phyloP scores from a whole-genome alignment of 2,113 vertebrate species.

The Cyprinodon variegatus region DNA sequence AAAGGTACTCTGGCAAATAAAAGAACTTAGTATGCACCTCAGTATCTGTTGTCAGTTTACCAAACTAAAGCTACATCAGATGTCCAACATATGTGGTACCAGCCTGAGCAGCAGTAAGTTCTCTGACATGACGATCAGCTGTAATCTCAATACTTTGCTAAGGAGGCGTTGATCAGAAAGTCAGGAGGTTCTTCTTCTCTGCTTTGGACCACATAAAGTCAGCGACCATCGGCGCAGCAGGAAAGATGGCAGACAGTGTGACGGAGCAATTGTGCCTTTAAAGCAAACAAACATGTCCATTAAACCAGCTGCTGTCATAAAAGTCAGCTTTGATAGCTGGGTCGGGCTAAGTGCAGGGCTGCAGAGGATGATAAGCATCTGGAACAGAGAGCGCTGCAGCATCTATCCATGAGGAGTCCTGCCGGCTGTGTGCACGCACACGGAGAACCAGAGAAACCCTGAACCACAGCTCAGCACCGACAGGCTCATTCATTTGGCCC shows the following conservation, averaged over 20 bases:
- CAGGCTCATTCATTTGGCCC: constrained; percentile 76
- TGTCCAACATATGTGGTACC: too few species aligned
- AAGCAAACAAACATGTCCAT: constrained; percentile 65
- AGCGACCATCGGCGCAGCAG: constrained; percentile 20
- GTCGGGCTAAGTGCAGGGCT: constrained; percentile 52
- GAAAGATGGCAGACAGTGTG: constrained; percentile 26
- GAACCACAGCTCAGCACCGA: constrained; percentile 72
- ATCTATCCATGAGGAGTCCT: constrained; percentile 29
- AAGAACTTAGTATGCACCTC: too few species aligned
- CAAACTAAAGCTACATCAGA: too few species aligned
- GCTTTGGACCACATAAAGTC: background rate
- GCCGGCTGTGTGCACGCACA: constrained; percentile 15
- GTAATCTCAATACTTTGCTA: too few species aligned
- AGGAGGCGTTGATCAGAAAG: background rate
- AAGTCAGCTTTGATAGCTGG: constrained; percentile 48
- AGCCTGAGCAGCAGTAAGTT: too few species aligned
- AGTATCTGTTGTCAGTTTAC: too few species aligned
- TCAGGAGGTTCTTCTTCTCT: constrained; percentile 2
- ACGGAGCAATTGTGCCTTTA: constrained; percentile 46
- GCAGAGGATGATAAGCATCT: constrained; percentile 40
- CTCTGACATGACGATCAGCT: too few species aligned
- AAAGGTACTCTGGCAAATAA: too few species aligned
- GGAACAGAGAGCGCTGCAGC: constrained; percentile 35
- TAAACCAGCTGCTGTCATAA: constrained; percentile 62
- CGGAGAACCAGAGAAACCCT: constrained; percentile 41